Evolutionary conservation across 1,140 invertebrate species (phyloP), one percentile per base, ranked within the genome.

Genomic region (Pantala flavescens): DNA sequence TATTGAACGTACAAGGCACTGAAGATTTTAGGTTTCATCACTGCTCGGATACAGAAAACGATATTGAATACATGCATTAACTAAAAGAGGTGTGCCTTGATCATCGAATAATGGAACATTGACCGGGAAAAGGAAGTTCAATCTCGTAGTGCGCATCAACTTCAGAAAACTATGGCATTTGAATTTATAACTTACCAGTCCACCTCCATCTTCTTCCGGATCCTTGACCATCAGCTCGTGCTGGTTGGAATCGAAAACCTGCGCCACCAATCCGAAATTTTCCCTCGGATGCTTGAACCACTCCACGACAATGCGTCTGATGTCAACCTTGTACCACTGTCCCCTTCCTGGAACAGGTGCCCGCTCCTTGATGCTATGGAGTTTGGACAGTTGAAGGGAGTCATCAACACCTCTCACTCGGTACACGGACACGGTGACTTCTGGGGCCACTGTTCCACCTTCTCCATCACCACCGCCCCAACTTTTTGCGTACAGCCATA

Each of bases 261-360:
- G 49, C 49, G 49, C 49, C 14, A 90, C 86, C 74, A 95, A 87
- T 9, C 91, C 92, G 73, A 91, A 85, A 78, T 90, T 91, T 74
- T 90, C 89, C 70, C 88, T 83, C 0, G 90, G 88, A 78, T 89
- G 85, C 70, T 87, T 88, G 80, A 91, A 89, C 90, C 92, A 93
- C 49, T 91, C 88, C 63, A 86, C 85, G 1, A 94, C 87, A 81
- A 92, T 87, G n/a, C 87, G 86, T n/a, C 88, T 89, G 0, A 94
- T 83, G 77, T 94, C 91, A 14, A 94, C 83, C 75, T 87, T 87
- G 12, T 93, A 80, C 91, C 91, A 93, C 71, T 86, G 85, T 0
- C 91, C 91, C 70, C 12, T 81, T 78, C 7, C 86, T 81, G 80
- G 14, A 76, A 75, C 9, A 83, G 81, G 19, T 73, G 23, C 11